These are phyloP conservation scores for Biston betularia DNA, from an alignment of 2,888 invertebrate species.

Conservation along the genomic window DNA sequence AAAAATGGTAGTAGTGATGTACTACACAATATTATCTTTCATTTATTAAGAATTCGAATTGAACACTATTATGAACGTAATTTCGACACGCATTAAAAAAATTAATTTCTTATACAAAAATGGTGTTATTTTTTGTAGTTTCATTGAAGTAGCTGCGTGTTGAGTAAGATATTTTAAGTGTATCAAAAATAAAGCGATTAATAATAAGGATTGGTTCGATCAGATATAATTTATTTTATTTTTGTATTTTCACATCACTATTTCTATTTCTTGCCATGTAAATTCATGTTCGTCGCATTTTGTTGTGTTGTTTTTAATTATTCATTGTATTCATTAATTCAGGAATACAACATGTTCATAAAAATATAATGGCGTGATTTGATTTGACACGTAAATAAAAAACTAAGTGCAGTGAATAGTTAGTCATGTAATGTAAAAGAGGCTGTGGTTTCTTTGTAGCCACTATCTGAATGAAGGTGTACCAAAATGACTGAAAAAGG, in stretches of 20 bases:
- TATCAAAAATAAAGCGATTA: no score
- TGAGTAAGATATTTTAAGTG: no score
- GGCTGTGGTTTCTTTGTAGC: conserved; percentile 41
- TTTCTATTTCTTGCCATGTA: conserved; percentile 31
- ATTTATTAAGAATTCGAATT: no score
- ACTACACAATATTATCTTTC: no score
- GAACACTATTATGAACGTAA: no score
- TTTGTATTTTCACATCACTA: conserved; percentile 1
- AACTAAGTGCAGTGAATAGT: conserved; percentile 14
- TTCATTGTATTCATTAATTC: conserved; percentile 10
- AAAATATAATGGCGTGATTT: not conserved
- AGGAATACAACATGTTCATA: conserved; percentile 3
- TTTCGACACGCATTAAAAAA: no score
- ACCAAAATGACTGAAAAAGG: conserved; percentile 74
- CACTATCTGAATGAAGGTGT: conserved; percentile 34
- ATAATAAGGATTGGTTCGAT: no score
- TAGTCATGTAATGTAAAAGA: conserved; percentile 23
- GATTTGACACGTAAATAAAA: not conserved
- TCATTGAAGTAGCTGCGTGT: no score
- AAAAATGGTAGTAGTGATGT: no score
- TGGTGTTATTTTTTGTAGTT: no score
- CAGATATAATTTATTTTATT: no score
- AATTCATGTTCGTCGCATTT: conserved; percentile 38
- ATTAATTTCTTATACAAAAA: no score
- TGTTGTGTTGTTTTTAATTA: conserved; percentile 36